Base-by-base conservation (phyloP, 2,888 invertebrate genomes). In the Aethes cnicana region DNA sequence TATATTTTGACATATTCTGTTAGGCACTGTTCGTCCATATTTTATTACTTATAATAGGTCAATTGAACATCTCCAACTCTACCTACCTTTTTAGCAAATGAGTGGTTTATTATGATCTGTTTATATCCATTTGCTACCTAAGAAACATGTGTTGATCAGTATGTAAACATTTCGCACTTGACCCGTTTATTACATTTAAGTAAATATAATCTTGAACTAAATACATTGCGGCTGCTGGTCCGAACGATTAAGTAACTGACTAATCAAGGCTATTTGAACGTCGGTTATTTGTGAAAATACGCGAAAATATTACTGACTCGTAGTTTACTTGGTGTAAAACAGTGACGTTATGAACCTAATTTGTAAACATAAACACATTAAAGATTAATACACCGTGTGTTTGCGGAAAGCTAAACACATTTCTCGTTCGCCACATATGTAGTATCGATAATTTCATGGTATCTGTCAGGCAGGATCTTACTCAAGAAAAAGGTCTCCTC, bases 151-250 rank as follows among this genome's bases (percentile, higher is more conserved):
- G 42, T 30, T 14, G 14, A 14, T 43, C 11, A 5, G 23, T 16
- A 17, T 11, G 17, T 23, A 33, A 5, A 25, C 17, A 33, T 25
- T 33, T 33, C 25, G 44, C 33, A 44, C 33, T 44, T 44, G 44
- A 44, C 44, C 44, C 6, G 12, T 25, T 44, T 44, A 16, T 25
- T 5, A 17, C 44, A 25, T 33, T 16, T 33, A 33, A 25, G 42
- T 43, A 43, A 43, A 43, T 23, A 33, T 33, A 18, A 7, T 33
- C 33, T 44, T 44, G 44, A 44, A 21, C 44, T 17, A 44, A 33
- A 33, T 44, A 25, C 44, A 11, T 25, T 33, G 21, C 32, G 43
- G 32, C 33, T 16, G 4, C 14, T 5, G 17, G 26, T 16, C 33
- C 11, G 44, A 12, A 23, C 33, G 44, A 25, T 23, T 33, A 14